Evolutionary conservation across 1,140 invertebrate genomes (phyloP), one percentile per base, ranked within the genome.

Genomic region (Batillaria attramentaria): DNA sequence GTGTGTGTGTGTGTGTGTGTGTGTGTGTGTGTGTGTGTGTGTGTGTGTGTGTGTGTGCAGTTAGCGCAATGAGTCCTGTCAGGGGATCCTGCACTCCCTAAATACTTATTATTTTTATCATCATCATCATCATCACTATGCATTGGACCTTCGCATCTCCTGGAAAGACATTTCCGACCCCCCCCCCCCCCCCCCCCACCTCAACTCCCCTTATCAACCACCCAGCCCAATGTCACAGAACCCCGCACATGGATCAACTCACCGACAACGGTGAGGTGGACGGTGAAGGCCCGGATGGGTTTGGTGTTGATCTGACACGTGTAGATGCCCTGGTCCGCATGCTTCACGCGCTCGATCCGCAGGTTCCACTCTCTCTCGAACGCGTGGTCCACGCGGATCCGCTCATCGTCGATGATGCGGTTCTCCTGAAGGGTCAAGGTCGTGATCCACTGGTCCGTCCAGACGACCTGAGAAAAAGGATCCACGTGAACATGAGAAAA

Each of bases 221-320:
- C 18, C 16, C 31, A 65, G 6, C n/a, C n/a, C n/a, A n/a, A n/a
- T n/a, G n/a, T n/a, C n/a, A 50, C 5, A 4, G 43, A 54, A 6
- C 28, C n/a, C 6, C 13, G 4, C 5, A 5, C 5, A 54, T 2
- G 46, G 4, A 57, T 39, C 18, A 10, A 57, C 84, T 78, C 76
- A 89, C 88, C 88, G 75, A 85, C 82, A 41, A 89, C 86, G 43
- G 81, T 80, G 5, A 89, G 84, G 31, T 81, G 77, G 35, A 89
- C 84, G 18, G 78, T 69, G 60, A 88, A 88, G 24, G 76, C 81
- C 20, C 82, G 73, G 4, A 86, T 78, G 6, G 88, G 87, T 16
- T 81, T 77, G 0, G 88, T 88, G 80, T 89, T 89, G n/a, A 89
- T 84, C 66, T 88, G 83, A 80, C 88, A 89, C 54, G 79, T 84